Conservation (phyloP, 2,797 vertebrate genomes). For the Cuculus canorus region DNA sequence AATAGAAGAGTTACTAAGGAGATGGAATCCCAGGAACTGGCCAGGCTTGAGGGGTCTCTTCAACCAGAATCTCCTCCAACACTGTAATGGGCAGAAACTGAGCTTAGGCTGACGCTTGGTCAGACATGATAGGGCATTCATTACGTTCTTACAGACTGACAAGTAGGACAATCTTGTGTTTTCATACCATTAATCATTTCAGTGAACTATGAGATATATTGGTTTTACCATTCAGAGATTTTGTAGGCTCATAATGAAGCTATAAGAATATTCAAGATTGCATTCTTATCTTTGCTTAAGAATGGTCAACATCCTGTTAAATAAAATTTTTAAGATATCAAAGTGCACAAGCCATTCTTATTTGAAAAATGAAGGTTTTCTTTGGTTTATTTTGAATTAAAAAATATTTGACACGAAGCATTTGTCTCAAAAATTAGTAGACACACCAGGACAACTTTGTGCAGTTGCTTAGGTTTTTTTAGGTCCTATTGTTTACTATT, state of each 20-base stretch:
- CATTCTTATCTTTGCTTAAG: background rate
- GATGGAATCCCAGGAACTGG: background rate
- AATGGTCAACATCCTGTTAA: background rate
- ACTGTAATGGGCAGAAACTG: background rate
- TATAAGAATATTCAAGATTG: background rate
- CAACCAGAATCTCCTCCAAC: background rate
- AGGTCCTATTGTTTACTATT: background rate
- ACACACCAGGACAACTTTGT: background rate
- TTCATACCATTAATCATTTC: background rate
- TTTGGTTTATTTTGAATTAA: background rate
- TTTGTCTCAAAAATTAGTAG: background rate
- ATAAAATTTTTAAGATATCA: background rate
- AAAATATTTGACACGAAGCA: background rate
- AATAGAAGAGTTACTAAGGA: background rate
- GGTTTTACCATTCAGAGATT: background rate
- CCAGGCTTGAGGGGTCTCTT: background rate
- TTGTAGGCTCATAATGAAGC: background rate
- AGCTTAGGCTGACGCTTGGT: background rate
- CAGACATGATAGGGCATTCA: background rate
- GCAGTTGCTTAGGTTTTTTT: background rate
- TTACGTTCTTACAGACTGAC: background rate
- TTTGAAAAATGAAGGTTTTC: background rate
- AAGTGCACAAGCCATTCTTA: background rate
- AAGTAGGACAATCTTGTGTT: background rate
- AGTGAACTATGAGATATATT: background rate